Percentiles rank a stretch among this genome's conserved stretches.
Evolutionary conservation across 2,888 invertebrate genomes (phyloP).

Genomic region (Patella caerulea): DNA sequence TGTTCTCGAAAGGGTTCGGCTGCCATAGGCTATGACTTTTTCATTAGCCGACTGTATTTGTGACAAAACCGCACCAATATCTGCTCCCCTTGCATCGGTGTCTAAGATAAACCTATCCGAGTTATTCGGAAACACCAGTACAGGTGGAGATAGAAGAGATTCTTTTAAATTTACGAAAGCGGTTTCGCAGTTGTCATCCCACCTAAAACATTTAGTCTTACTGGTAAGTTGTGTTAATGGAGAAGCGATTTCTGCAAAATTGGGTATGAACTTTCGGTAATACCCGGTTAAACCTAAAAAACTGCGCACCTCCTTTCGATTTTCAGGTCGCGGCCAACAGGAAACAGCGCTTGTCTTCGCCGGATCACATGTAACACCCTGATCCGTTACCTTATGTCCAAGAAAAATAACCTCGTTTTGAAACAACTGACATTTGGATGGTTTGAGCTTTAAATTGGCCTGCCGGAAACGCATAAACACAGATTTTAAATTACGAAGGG

Average conservation of each 20-base stretch:
- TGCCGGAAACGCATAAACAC: not conserved
- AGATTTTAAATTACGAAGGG: not conserved
- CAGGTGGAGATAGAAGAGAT: not conserved
- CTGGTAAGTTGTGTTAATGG: not conserved
- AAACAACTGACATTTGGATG: not conserved
- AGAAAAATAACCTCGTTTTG: not conserved
- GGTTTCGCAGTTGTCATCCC: not conserved
- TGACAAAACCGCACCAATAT: not conserved
- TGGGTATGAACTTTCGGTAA: not conserved
- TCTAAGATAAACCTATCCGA: not conserved
- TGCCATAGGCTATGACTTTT: not conserved
- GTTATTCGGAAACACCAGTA: not conserved
- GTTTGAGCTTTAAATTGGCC: not conserved
- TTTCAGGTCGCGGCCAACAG: not conserved
- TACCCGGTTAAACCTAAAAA: not conserved
- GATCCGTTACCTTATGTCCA: not conserved
- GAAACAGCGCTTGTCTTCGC: not conserved
- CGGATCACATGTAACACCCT: not conserved
- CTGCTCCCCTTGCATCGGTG: not conserved
- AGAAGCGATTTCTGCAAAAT: not conserved
- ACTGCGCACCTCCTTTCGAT: not conserved
- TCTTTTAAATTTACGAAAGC: not conserved
- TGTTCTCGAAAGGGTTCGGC: not conserved
- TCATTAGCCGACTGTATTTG: not conserved
- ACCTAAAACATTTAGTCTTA: not conserved